Percentiles rank a stretch among this genome's conserved stretches.
Conservation (phyloP, 2,113 vertebrate species). For the Tor tambroides region DNA sequence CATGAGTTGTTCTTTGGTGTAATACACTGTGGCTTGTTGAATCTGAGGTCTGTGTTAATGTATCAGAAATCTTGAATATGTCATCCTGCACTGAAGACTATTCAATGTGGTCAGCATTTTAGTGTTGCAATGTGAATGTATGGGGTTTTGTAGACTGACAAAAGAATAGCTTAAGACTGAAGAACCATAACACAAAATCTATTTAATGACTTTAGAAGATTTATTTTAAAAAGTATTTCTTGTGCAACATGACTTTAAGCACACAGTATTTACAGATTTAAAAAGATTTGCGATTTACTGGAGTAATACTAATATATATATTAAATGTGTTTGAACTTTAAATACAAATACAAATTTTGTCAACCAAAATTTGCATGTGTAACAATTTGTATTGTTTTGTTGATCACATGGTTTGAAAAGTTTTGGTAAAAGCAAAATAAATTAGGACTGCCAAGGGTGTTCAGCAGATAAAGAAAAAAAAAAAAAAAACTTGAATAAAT, state of each 20-base stretch:
- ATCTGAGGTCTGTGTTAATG: constrained; percentile 3
- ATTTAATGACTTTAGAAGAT: constrained; percentile 38
- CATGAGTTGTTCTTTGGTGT: constrained; percentile 13
- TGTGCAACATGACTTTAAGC: constrained; percentile 42
- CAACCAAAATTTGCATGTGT: constrained; percentile 30
- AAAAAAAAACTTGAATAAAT: neutral
- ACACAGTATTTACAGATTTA: constrained; percentile 25
- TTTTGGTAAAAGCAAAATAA: constrained; percentile 33
- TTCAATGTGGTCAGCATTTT: neutral
- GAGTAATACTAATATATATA: constrained; percentile 25
- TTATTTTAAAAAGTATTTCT: constrained; percentile 46
- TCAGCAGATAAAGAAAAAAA: neutral
- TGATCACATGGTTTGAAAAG: constrained; percentile 8
- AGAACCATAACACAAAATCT: constrained; percentile 30
- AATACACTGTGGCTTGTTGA: neutral
- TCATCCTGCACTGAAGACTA: constrained; percentile 39
- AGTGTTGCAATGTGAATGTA: constrained; percentile 11
- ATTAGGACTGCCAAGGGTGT: constrained; percentile 7
- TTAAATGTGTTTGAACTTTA: constrained; percentile 23
- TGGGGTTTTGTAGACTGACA: constrained; percentile 14
- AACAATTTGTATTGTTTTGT: constrained; percentile 19
- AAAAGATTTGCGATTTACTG: constrained; percentile 27
- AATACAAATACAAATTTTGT: neutral
- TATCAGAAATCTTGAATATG: constrained; percentile 4
- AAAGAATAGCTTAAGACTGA: constrained; percentile 16